Conservation (phyloP, 1,140 invertebrate species). For the Dinothrombium tinctorium region DNA sequence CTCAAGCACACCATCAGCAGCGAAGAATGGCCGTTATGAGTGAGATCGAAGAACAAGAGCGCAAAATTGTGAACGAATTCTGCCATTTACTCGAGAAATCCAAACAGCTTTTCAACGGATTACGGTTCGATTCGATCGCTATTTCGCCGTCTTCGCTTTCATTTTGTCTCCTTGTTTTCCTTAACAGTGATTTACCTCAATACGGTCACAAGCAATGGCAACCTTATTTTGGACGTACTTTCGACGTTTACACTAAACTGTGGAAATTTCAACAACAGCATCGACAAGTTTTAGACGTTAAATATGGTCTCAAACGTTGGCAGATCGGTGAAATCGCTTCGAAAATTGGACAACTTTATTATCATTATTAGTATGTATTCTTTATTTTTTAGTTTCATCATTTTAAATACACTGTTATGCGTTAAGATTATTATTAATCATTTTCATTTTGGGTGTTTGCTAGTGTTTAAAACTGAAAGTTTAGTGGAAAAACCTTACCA, state of each 20-base stretch:
- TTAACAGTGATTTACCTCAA: conserved; percentile 62
- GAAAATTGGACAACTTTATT: conserved; percentile 95
- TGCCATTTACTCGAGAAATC: conserved; percentile 89
- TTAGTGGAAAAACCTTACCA: too few species aligned
- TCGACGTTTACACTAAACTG: conserved; percentile 92
- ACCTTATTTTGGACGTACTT: conserved; percentile 84
- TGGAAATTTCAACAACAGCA: conserved; percentile 98
- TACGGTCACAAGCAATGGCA: conserved; percentile 97
- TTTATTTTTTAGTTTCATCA: too few species aligned
- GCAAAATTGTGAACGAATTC: conserved; percentile 85
- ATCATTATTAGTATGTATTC: conserved; percentile 95
- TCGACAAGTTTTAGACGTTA: conserved; percentile 61
- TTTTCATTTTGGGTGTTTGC: too few species aligned
- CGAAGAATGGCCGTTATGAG: conserved; percentile 17
- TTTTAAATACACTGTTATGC: too few species aligned
- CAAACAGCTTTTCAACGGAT: conserved; percentile 86
- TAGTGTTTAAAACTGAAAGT: too few species aligned
- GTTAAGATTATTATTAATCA: too few species aligned
- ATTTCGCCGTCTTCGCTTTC: too few species aligned
- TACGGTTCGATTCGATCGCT: conserved; percentile 35
- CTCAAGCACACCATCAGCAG: conserved; percentile 6
- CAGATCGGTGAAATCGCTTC: conserved; percentile 97
- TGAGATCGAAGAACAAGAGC: conserved; percentile 36
- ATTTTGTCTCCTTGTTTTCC: too few species aligned
- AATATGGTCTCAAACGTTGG: conserved; percentile 89